phyloP scores from a whole-genome alignment of 2,113 vertebrate species.

The Ornithorhynchus anatinus region DNA sequence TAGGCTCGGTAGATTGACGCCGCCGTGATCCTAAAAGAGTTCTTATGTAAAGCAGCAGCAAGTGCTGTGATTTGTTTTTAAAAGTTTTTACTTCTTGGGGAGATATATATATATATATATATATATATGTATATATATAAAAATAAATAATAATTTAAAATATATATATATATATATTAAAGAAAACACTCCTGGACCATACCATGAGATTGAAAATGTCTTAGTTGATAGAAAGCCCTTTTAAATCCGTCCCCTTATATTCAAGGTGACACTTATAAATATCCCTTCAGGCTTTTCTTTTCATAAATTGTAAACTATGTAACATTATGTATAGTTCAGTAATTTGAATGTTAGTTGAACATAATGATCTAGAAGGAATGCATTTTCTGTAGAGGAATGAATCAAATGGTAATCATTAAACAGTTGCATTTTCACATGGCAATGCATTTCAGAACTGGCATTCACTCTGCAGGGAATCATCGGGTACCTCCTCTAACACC shows the following conservation, averaged over 20 bases:
- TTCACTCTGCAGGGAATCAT: constrained; percentile 62
- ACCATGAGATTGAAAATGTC: constrained; percentile 56
- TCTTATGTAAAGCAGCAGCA: constrained; percentile 49
- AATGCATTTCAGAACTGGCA: constrained; percentile 53
- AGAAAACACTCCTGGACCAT: constrained; percentile 61
- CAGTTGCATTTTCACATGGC: constrained; percentile 47
- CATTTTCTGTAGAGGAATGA: constrained; percentile 70
- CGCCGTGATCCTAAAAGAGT: constrained; percentile 42
- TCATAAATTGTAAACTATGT: constrained; percentile 70
- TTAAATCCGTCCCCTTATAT: constrained; percentile 44
- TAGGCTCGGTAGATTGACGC: constrained; percentile 41
- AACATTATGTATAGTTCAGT: constrained; percentile 70
- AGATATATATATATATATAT: constrained; percentile 62
- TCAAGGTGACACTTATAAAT: constrained; percentile 61
- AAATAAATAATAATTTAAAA: too few species aligned
- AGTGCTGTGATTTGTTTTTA: constrained; percentile 68
- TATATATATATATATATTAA: too few species aligned
- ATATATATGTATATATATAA: constrained; percentile 61
- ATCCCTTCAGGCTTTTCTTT: constrained; percentile 66
- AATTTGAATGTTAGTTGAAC: constrained; percentile 69
- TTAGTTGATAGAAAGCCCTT: constrained; percentile 59
- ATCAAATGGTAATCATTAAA: constrained; percentile 61
- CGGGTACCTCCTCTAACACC: constrained; percentile 64
- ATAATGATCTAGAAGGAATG: constrained; percentile 67
- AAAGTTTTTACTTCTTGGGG: constrained; percentile 66